A percentile compares a stretch with the other conserved stretches of the same genome.
phyloP scores from a whole-genome alignment of 2,888 invertebrate species.

The Monoplex corrugatus region DNA sequence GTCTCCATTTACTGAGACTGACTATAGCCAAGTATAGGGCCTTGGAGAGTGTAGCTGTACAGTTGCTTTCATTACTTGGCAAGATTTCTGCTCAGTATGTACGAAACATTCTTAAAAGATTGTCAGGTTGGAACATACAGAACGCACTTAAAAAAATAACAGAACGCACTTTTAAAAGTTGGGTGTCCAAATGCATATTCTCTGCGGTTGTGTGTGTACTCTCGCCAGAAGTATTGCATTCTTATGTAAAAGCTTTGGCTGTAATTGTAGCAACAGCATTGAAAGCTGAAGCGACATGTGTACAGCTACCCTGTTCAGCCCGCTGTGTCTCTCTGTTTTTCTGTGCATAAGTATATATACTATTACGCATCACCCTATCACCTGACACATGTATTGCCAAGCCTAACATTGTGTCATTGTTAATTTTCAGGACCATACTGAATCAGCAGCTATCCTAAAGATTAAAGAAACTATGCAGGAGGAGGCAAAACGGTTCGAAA shows the following conservation, averaged over 20 bases:
- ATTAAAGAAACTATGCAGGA: conserved; percentile 99
- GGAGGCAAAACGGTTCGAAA: conserved; percentile 94
- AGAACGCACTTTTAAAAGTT: no score
- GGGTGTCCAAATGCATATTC: no score
- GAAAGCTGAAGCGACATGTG: neutral
- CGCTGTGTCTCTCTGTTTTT: neutral
- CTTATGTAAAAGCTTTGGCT: no score
- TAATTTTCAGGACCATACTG: conserved; percentile 86
- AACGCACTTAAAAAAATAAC: no score
- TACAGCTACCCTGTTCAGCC: conserved; percentile 17
- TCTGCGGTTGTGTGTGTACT: no score
- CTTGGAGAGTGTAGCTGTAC: conserved; percentile 14
- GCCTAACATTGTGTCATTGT: conserved; percentile 4
- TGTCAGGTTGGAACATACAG: no score
- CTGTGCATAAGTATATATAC: neutral
- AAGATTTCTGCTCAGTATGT: no score
- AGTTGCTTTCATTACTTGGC: no score
- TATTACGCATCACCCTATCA: conserved; percentile 18
- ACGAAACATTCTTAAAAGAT: no score
- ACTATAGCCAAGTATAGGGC: neutral
- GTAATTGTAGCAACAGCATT: no score
- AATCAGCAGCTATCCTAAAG: conserved; percentile 99
- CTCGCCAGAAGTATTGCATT: no score
- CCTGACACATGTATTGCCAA: conserved; percentile 15
- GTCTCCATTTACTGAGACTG: neutral